Evolutionary conservation across 2,888 invertebrate genomes (phyloP).

Genomic region (Dryocosmus kuriphilus): DNA sequence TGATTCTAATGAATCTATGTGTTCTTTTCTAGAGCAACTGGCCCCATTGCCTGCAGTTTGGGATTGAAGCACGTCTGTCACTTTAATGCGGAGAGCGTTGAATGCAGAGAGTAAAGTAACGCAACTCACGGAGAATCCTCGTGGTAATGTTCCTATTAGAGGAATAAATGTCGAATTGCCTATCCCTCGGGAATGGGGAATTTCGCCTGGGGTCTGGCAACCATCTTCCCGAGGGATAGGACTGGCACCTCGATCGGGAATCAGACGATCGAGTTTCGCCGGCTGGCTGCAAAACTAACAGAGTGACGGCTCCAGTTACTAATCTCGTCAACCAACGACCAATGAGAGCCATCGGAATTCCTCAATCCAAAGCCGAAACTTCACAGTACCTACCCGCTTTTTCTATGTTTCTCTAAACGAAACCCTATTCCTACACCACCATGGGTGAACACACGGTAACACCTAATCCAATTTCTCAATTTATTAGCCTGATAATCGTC

Average conservation of each 20-base stretch:
- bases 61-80: conserved; percentile 19
- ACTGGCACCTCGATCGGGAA: conserved; percentile 63
- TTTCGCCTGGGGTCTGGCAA: conserved; percentile 67
- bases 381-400: conserved; percentile 41
- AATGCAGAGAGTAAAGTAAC: conserved; percentile 54
- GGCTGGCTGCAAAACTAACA: conserved; percentile 60
- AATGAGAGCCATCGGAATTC: conserved; percentile 55
- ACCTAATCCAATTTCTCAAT: not conserved
- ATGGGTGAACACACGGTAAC: not conserved
- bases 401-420: conserved; percentile 47
- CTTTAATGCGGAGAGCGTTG: conserved; percentile 42
- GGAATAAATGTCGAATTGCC: conserved; percentile 67
- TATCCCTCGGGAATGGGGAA: conserved; percentile 65
- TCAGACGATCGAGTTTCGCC: conserved; percentile 68
- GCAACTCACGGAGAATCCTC: conserved; percentile 41
- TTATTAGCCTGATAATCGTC: not conserved
- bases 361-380: conserved; percentile 46
- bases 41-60: too few relatives aligned
- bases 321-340: conserved; percentile 66
- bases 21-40: too few relatives aligned
- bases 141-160: conserved; percentile 67
- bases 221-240: conserved; percentile 69
- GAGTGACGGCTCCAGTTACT: conserved; percentile 65
- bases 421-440: conserved; percentile 31
- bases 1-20: not conserved